Evolutionary conservation across 2,113 vertebrate genomes (phyloP), one percentile per base, ranked within the genome.

Genomic region (Martes martes): DNA sequence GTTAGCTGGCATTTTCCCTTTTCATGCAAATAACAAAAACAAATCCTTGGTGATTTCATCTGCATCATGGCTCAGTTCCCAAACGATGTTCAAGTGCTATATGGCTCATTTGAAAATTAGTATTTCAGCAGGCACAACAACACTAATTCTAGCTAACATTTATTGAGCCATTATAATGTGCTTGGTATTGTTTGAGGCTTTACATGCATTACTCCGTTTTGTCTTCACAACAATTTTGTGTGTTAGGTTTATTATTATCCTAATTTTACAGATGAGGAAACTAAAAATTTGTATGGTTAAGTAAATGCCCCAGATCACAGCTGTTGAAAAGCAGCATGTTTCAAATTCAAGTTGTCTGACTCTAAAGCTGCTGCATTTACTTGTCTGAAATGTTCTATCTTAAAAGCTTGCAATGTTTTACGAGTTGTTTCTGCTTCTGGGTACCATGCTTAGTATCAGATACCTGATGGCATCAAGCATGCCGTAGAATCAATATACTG

Each of bases 21-120:
- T 91, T n/a, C 55, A 57, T 73, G 52, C 24, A 74, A 71, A 85
- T 23, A 71, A 95, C 91, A 96, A 84, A 92, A 83, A 95, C 23
- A 91, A 91, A 71, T 28, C 71, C 23, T 88, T 81, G 81, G 50
- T 92, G 42, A 78, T 84, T 92, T 84, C 15, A 71, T 88, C 88
- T 73, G 91, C 47, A 69, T 87, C 52, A 73, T 85, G 69, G 57
- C 69, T 94, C 59, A 42, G 18, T 94, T 92, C 73, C 82, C 65
- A 97, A 88, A 91, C 59, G n/a, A 83, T 92, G 24, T 61, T 88
- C 81, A 42, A 94, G 57, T 45, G 91, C 59, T 61, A 6, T 16
- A 14, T 50, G 78, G 45, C 31, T 89, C 82, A 79, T 95, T 93
- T 95, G 63, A 94, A 93, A 94, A 96, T 86, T 79, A 86, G 71